Evolutionary conservation across 2,797 vertebrate species (phyloP).

Genomic region (Caiman crocodilus): DNA sequence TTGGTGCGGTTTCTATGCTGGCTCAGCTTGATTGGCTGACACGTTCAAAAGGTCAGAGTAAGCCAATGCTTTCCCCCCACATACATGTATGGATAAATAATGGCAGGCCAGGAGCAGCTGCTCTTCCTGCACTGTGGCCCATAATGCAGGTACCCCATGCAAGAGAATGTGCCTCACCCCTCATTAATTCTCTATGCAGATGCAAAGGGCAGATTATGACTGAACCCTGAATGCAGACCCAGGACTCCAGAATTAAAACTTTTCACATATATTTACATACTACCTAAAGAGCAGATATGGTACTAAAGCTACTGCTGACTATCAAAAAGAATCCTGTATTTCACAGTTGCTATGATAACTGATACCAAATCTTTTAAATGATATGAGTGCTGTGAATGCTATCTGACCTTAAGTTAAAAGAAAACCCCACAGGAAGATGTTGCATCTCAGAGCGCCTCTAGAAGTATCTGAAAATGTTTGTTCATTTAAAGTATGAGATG

Average conservation of each 20-base stretch:
- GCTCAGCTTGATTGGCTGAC: neutral
- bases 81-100: neutral
- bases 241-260: conserved; percentile 25
- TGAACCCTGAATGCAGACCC: conserved; percentile 27
- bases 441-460: conserved; percentile 17
- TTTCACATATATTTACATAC: conserved; percentile 59
- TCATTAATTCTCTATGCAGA: conserved; percentile 26
- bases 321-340: conserved; percentile 64
- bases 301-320: conserved; percentile 49
- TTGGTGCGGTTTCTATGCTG: neutral
- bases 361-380: conserved; percentile 59
- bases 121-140: neutral
- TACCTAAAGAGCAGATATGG: conserved; percentile 67
- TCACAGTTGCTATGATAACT: conserved; percentile 66
- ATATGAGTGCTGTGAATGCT: conserved; percentile 51
- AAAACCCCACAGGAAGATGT: neutral
- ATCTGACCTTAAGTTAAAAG: conserved; percentile 65
- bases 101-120: neutral
- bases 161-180: neutral
- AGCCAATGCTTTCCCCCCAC: neutral
- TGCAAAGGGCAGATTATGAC: conserved; percentile 43
- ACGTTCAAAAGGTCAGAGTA: neutral
- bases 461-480: neutral
- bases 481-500: neutral
- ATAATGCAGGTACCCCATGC: neutral